These are phyloP conservation scores for Malurus elegans DNA, from an alignment of 2,113 vertebrate genomes.

Conservation along the genomic window DNA sequence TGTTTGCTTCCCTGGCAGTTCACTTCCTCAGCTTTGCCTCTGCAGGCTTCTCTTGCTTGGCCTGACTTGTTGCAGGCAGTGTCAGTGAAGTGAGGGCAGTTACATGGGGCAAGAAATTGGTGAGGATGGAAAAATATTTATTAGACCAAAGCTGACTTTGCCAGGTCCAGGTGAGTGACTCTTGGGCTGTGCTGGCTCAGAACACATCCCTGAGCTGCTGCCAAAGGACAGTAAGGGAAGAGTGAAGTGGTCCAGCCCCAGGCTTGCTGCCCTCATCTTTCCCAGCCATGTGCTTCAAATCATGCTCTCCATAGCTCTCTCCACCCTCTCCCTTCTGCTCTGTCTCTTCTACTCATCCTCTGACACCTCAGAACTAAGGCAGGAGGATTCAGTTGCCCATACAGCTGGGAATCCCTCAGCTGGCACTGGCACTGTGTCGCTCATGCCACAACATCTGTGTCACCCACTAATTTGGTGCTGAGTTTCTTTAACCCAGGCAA, in stretches of 20 bases:
- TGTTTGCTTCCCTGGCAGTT: neutral
- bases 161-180: neutral
- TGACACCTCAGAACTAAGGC: neutral
- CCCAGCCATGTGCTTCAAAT: neutral
- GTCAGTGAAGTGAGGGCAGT: neutral
- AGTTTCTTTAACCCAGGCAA: neutral
- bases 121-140: neutral
- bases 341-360: neutral
- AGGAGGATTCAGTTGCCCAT: neutral
- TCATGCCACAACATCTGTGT: neutral
- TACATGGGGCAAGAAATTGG: neutral
- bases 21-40: neutral
- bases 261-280: neutral
- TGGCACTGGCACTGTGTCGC: neutral
- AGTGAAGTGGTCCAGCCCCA: neutral
- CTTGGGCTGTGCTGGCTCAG: neutral
- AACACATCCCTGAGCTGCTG: neutral
- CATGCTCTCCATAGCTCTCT: neutral
- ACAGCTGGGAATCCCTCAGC: neutral
- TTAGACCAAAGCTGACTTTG: neutral
- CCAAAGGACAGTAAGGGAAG: neutral
- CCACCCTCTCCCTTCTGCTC: neutral
- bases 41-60: neutral
- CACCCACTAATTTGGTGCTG: neutral
- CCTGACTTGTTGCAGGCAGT: neutral